These are phyloP conservation scores for Lasioglossum figueresi DNA, from an alignment of 2,888 invertebrate genomes.

Conservation along the genomic window DNA sequence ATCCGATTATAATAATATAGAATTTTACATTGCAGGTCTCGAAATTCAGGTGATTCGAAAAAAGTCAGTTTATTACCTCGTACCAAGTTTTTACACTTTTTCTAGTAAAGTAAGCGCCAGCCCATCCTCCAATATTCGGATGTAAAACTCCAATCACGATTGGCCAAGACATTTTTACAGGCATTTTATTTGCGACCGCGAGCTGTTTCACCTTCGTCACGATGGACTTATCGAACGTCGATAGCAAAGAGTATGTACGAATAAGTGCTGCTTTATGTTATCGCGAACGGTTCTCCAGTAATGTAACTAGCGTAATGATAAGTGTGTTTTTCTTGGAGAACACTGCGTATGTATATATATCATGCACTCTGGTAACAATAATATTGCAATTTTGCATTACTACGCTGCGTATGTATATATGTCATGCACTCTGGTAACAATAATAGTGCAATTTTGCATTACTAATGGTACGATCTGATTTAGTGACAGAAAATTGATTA, in stretches of 20 bases:
- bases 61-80: conserved; percentile 83
- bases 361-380: too few relatives aligned
- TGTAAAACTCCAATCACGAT: conserved; percentile 81
- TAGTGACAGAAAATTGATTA: neutral
- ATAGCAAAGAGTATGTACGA: neutral
- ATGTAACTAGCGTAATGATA: conserved; percentile 18
- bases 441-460: conserved; percentile 6
- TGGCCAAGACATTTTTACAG: conserved; percentile 72
- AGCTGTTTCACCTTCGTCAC: neutral
- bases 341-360: neutral
- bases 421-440: neutral
- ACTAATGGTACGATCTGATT: neutral
- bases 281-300: conserved; percentile 32
- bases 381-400: neutral
- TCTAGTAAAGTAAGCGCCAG: conserved; percentile 87
- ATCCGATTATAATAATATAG: neutral
- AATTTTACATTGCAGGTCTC: neutral
- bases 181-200: conserved; percentile 40
- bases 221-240: conserved; percentile 16
- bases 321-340: neutral
- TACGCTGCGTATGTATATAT: too few relatives aligned
- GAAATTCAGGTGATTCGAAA: conserved; percentile 6
- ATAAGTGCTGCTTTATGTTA: neutral
- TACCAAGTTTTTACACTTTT: conserved; percentile 90
- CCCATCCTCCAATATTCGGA: conserved; percentile 90